Percentiles rank a stretch among this genome's conserved stretches.
These are phyloP conservation scores for Melieria omissa DNA, from an alignment of 2,888 invertebrate species.

Conservation along the genomic window DNA sequence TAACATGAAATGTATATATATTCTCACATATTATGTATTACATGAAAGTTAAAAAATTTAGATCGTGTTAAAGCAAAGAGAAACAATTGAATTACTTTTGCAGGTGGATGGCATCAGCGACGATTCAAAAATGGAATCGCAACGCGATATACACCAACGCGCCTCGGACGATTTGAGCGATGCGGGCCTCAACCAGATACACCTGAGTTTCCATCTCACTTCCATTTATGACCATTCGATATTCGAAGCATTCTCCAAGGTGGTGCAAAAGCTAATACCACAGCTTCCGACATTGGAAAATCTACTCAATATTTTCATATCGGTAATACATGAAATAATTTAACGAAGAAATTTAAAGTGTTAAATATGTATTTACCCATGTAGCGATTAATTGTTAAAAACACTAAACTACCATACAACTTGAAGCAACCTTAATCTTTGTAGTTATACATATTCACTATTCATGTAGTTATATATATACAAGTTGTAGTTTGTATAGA, in stretches of 20 bases:
- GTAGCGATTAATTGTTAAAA: too few relatives aligned
- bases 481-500: too few relatives aligned
- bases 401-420: too few relatives aligned
- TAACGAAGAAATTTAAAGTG: slow-evolving; percentile 41
- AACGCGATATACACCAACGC: slow-evolving; percentile 96
- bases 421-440: too few relatives aligned
- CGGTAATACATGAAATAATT: slow-evolving; percentile 72
- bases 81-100: background rate
- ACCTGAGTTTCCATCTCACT: slow-evolving; percentile 94
- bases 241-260: slow-evolving; percentile 99
- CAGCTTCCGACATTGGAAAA: slow-evolving; percentile 97
- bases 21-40: too few relatives aligned
- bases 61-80: too few relatives aligned
- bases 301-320: slow-evolving; percentile 95
- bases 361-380: background rate
- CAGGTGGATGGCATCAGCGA: slow-evolving; percentile 97
- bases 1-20: too few relatives aligned
- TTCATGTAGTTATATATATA: too few relatives aligned
- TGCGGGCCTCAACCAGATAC: slow-evolving; percentile 87
- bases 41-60: too few relatives aligned
- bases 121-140: slow-evolving; percentile 99
- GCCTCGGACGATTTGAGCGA: slow-evolving; percentile 95
- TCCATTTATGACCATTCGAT: slow-evolving; percentile 99
- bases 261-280: slow-evolving; percentile 98
- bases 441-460: too few relatives aligned